Evolutionary conservation across 2,888 invertebrate genomes (phyloP), one percentile per base, ranked within the genome.

Genomic region (Argynnis bischoffii): DNA sequence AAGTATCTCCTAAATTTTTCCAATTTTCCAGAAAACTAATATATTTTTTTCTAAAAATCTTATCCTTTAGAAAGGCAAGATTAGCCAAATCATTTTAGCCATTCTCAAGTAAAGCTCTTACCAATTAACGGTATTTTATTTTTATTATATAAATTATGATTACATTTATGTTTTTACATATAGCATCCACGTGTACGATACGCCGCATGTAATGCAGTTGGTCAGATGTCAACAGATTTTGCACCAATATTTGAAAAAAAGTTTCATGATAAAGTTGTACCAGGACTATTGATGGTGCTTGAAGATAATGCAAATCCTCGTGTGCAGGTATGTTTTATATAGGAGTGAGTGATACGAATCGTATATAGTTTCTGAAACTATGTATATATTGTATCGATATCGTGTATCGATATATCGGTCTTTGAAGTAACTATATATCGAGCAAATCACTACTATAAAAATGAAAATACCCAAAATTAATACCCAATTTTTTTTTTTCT

Each of bases 191-290:
- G 98, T 74, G 98, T 98, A 0, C 94, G 99, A 68, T 99, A 99
- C 84, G 99, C 99, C 5, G 98, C 99, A 21, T 99, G 99, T 84
- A 99, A 99, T 90, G 99, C 99, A 21, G 95, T 99, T 55, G 99
- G 99, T 11, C 99, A 99, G 89, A 98, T 99, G 98, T 97, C 99
- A 0, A 98, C 99, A 0, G 99, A 99, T 91, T 99, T 99, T 90
- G 98, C 98, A 3, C 99, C 99, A 2, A 93, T 95, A 14, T 98
- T 99, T 78, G 98, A 99, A 87, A 99, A 99, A 93, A 99, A 99
- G 88, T 99, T 98, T 92, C 99, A 99, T 84, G 96, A 96, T 76
- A 97, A 96, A 89, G 98, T 99, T 56, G 96, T 99, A 47, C 98
- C 98, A 13, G 98, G 97, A 15, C 93, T 99, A 48, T 90, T 99